Evolutionary conservation across 2,113 vertebrate species (phyloP).

Genomic region (Alethe diademata): DNA sequence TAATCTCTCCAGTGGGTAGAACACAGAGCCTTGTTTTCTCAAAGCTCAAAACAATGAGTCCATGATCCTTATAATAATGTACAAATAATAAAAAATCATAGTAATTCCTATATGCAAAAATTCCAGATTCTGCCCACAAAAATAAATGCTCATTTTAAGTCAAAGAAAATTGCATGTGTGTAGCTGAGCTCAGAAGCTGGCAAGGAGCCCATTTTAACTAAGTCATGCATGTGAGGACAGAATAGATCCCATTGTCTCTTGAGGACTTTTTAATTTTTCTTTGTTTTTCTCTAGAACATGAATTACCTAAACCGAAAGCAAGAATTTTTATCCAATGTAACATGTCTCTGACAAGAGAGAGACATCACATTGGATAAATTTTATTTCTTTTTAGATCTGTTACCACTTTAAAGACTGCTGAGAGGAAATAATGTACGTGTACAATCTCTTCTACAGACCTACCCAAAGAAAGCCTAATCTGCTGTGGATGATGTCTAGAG

Average conservation of each 20-base stretch:
- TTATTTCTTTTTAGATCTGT: background rate
- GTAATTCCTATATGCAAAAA: background rate
- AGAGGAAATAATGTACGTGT: background rate
- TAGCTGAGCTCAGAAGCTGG: slow-evolving; percentile 13
- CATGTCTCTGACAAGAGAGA: background rate
- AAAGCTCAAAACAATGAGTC: background rate
- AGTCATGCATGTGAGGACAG: background rate
- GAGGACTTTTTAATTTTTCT: slow-evolving; percentile 20
- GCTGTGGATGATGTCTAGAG: background rate
- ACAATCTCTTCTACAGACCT: background rate
- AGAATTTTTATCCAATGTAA: background rate
- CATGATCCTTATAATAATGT: background rate
- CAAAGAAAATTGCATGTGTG: slow-evolving; percentile 8
- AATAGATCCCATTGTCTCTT: slow-evolving; percentile 30
- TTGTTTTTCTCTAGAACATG: slow-evolving; percentile 2
- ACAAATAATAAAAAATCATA: background rate
- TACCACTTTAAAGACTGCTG: background rate
- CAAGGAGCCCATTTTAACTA: slow-evolving; percentile 13
- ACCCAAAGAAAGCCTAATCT: background rate
- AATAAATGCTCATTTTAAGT: background rate
- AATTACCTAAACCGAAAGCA: background rate
- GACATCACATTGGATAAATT: background rate
- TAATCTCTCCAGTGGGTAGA: background rate
- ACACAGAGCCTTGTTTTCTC: background rate
- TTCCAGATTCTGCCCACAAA: background rate